Evolutionary conservation across 2,113 vertebrate genomes (phyloP).

Genomic region (Hemichromis elongatus): DNA sequence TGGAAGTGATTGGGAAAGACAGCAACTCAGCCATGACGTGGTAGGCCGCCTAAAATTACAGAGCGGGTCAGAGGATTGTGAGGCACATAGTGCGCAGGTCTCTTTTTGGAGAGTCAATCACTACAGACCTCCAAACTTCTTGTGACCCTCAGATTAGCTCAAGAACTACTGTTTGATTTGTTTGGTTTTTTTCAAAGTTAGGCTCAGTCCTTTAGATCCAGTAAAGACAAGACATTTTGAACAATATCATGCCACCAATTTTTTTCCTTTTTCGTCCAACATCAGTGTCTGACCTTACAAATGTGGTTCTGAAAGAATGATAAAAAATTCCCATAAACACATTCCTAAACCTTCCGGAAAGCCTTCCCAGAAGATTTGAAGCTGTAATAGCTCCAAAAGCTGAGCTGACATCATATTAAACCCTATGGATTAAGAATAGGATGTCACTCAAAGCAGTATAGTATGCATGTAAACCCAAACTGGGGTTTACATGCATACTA

Average conservation of each 20-base stretch:
- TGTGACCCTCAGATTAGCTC: background rate
- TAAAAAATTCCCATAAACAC: background rate
- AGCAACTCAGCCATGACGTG: fast-evolving
- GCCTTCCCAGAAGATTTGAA: background rate
- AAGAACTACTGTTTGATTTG: background rate
- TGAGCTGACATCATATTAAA: background rate
- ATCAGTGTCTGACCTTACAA: background rate
- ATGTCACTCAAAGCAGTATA: background rate
- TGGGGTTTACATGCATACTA: too few species aligned
- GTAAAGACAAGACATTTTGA: background rate
- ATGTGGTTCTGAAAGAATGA: background rate
- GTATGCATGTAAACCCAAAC: background rate
- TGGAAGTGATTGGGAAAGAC: background rate
- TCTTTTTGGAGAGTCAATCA: background rate
- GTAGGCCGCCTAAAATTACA: background rate
- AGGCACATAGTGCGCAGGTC: fast-evolving
- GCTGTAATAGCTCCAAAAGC: background rate
- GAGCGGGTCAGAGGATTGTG: background rate
- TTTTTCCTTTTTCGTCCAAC: background rate
- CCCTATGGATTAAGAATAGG: background rate
- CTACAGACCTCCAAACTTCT: background rate
- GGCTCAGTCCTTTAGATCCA: background rate
- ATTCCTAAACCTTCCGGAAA: background rate
- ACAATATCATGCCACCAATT: background rate
- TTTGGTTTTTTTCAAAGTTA: background rate